Evolutionary conservation across 2,888 invertebrate species (phyloP).

Genomic region (Nowickia ferox): DNA sequence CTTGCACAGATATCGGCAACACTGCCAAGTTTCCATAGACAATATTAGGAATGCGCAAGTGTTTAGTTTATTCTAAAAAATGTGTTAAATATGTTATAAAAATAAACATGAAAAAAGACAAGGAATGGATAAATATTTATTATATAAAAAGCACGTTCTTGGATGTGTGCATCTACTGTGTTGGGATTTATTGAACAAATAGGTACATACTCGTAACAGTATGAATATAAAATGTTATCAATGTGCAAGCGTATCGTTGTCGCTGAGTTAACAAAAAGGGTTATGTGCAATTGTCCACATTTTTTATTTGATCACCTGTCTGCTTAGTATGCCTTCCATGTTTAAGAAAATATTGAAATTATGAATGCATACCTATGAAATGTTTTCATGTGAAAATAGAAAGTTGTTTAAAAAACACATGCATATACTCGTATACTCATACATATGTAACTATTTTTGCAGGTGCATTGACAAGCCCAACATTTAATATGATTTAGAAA

Average conservation of each 20-base stretch:
- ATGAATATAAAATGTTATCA: conserved; percentile 51
- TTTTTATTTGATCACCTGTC: background rate
- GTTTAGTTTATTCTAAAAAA: conserved; percentile 50
- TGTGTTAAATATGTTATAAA: conserved; percentile 47
- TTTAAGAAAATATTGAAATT: background rate
- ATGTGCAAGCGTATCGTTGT: background rate
- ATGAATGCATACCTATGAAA: background rate
- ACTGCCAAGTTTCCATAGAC: too few relatives aligned
- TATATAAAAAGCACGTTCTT: conserved; percentile 67
- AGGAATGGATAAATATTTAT: conserved; percentile 28
- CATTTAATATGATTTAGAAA: too few relatives aligned
- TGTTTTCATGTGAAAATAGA: background rate
- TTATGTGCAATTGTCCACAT: background rate
- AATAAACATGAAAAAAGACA: conserved; percentile 31
- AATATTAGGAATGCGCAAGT: background rate
- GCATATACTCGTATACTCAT: too few relatives aligned
- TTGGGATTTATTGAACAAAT: conserved; percentile 66
- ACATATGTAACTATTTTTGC: too few relatives aligned
- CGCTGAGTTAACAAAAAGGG: background rate
- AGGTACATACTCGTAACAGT: conserved; percentile 20
- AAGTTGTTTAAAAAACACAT: too few relatives aligned
- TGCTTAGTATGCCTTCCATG: background rate
- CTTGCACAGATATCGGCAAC: too few relatives aligned
- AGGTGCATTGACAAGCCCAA: too few relatives aligned
- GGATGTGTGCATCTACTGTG: conserved; percentile 32